Evolutionary conservation across 64 coral and sea anemone genomes (phyloP).

Genomic region (Montipora capricornis): DNA sequence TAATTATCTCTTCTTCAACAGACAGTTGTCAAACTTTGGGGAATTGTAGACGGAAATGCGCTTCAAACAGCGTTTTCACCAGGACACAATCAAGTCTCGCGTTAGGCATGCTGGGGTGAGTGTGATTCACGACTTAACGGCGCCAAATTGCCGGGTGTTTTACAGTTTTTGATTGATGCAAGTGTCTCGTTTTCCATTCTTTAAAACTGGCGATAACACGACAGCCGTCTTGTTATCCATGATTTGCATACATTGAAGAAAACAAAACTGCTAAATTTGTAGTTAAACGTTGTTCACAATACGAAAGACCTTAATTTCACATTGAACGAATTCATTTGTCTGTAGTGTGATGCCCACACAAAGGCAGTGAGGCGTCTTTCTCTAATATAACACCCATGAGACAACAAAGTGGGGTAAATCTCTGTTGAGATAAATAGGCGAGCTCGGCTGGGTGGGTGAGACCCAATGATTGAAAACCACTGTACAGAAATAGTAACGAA

Average conservation of each 20-base stretch:
- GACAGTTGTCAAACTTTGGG: conserved; percentile 23
- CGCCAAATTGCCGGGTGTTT: neutral
- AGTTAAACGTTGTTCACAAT: neutral
- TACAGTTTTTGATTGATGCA: neutral
- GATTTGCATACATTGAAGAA: neutral
- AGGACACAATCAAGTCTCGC: neutral
- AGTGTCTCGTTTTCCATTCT: neutral
- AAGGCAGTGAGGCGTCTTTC: no score
- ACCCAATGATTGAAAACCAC: no score
- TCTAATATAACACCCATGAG: no score
- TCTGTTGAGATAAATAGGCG: no score
- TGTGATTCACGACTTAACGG: neutral
- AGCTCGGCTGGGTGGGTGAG: no score
- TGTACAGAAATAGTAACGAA: no score
- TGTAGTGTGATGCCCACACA: no score
- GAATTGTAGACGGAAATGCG: neutral
- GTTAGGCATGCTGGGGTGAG: neutral
- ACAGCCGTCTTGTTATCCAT: neutral
- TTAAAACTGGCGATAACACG: neutral
- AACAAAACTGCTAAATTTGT: neutral
- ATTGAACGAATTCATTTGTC: no score
- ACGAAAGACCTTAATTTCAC: no score
- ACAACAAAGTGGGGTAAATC: no score
- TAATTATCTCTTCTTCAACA: neutral
- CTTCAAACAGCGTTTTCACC: neutral